Evolutionary conservation across 35 echinoderm and acorn worm species (phyloP).

Genomic region (Anneissia japonica): DNA sequence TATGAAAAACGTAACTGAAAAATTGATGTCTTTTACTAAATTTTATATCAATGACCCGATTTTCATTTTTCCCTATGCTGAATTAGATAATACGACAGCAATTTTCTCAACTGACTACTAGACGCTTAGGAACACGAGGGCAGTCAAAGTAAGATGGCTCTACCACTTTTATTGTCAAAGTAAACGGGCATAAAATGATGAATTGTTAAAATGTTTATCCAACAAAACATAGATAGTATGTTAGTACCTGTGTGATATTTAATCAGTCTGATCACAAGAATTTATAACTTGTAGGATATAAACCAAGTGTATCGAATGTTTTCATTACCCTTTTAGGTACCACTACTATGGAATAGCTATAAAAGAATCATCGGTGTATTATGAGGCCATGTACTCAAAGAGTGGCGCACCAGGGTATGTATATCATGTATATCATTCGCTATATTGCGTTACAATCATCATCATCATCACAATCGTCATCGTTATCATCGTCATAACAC

Average conservation of each 20-base stretch:
- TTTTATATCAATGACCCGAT: too few relatives aligned
- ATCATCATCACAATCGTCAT: not conserved
- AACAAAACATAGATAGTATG: too few relatives aligned
- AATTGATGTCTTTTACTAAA: too few relatives aligned
- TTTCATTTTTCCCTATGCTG: too few relatives aligned
- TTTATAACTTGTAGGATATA: too few relatives aligned
- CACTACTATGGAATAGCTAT: constrained; percentile 67
- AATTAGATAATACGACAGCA: constrained; percentile 51
- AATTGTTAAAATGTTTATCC: too few relatives aligned
- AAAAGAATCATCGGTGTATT: constrained; percentile 42
- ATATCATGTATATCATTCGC: not conserved
- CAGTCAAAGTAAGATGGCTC: constrained; percentile 45
- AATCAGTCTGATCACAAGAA: too few relatives aligned
- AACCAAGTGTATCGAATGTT: not conserved
- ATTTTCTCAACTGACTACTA: constrained; percentile 55
- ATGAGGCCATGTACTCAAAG: constrained; percentile 34
- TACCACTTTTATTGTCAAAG: not conserved
- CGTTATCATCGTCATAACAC: not conserved
- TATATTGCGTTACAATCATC: not conserved
- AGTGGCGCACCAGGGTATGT: constrained; percentile 32
- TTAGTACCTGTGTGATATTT: too few relatives aligned
- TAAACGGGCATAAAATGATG: too few relatives aligned
- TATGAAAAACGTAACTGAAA: too few relatives aligned
- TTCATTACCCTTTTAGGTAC: constrained; percentile 36
- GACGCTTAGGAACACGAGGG: constrained; percentile 53